These are phyloP conservation scores for Helobdella robusta DNA, from an alignment of 2,888 invertebrate genomes.

Conservation along the genomic window DNA sequence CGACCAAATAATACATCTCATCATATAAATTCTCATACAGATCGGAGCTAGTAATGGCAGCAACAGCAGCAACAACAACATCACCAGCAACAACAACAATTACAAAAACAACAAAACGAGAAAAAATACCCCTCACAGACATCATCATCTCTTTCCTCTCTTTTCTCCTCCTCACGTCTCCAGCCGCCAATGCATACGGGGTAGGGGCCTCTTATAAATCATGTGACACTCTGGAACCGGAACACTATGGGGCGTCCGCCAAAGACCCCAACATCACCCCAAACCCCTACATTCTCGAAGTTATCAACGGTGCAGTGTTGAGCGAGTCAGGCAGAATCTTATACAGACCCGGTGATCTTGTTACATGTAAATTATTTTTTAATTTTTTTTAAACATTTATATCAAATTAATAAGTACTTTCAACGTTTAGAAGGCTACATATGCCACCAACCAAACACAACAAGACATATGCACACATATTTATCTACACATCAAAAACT, in stretches of 20 bases:
- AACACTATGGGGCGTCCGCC: constrained; percentile 12
- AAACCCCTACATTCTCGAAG: constrained; percentile 9
- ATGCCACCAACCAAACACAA: too few species aligned
- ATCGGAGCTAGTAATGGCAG: too few species aligned
- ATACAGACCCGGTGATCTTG: not conserved
- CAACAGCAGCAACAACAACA: too few species aligned
- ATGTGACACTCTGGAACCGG: constrained; percentile 16
- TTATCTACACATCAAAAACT: too few species aligned
- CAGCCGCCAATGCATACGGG: constrained; percentile 5
- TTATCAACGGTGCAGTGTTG: too few species aligned
- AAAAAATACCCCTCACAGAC: too few species aligned
- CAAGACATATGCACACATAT: too few species aligned
- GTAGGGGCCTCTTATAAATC: constrained; percentile 12
- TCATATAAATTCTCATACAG: too few species aligned
- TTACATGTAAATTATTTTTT: not conserved
- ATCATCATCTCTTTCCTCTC: not conserved
- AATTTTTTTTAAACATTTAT: not conserved
- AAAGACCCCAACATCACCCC: not conserved
- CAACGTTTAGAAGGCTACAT: too few species aligned
- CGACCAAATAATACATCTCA: too few species aligned
- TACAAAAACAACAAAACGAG: too few species aligned
- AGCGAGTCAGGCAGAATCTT: constrained; percentile 3
- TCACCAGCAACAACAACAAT: too few species aligned
- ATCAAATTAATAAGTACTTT: not conserved
- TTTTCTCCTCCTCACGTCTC: not conserved